Conservation (phyloP, 1,140 invertebrate species). For the Uloborus diversus region DNA sequence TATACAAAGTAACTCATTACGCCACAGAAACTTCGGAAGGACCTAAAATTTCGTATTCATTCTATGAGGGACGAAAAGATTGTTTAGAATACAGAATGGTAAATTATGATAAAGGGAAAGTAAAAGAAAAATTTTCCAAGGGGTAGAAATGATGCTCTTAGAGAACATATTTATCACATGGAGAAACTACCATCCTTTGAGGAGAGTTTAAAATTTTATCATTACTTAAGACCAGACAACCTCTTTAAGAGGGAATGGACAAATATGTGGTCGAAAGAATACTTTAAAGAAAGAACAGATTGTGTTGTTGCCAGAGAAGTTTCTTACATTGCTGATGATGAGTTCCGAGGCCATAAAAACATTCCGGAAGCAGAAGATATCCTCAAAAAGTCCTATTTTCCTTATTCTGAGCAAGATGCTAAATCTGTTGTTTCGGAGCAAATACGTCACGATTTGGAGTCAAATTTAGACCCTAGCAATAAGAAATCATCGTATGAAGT, state of each 20-base stretch:
- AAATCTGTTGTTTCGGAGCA: background rate
- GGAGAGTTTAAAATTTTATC: conserved; percentile 26
- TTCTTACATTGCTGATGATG: background rate
- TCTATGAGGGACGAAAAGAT: conserved; percentile 15
- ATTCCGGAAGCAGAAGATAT: background rate
- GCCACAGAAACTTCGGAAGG: background rate
- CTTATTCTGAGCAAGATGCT: background rate
- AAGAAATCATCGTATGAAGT: background rate
- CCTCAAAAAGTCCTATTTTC: background rate
- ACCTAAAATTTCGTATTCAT: background rate
- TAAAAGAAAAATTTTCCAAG: conserved; percentile 10
- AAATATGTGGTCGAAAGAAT: background rate
- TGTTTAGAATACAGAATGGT: background rate
- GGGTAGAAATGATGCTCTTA: conserved; percentile 33
- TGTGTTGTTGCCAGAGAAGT: background rate
- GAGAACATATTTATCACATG: conserved; percentile 3
- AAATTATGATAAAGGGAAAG: background rate
- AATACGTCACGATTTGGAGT: background rate
- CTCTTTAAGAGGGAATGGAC: conserved; percentile 14
- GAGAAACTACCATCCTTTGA: background rate
- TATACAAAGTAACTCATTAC: conserved; percentile 22
- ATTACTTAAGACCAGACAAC: conserved; percentile 3
- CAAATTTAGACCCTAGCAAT: background rate
- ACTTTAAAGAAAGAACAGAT: conserved; percentile 3
- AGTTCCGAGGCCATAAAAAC: background rate